Conservation (phyloP, 2,888 invertebrate species). For the Amblyteles armatorius region DNA sequence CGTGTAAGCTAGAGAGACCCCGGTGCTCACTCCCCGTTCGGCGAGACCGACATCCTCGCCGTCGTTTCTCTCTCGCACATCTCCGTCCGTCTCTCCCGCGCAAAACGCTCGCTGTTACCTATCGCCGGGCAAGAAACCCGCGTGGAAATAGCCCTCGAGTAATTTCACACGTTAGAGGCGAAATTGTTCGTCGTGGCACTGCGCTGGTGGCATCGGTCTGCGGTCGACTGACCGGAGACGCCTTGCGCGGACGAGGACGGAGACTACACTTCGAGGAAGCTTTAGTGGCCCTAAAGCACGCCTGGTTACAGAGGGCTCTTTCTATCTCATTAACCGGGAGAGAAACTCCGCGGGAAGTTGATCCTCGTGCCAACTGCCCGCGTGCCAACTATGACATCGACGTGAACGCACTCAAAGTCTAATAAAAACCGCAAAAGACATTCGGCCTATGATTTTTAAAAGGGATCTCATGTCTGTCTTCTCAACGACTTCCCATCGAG, state of each 20-base stretch:
- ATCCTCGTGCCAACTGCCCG: conserved; percentile 17
- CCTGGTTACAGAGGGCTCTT: conserved; percentile 57
- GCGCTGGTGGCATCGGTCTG: conserved; percentile 51
- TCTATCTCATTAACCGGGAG: conserved; percentile 62
- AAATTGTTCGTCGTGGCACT: conserved; percentile 70
- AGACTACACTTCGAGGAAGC: conserved; percentile 57
- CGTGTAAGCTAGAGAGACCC: conserved; percentile 33
- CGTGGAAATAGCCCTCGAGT: conserved; percentile 77
- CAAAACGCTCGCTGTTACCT: conserved; percentile 40
- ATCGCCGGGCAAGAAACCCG: conserved; percentile 68
- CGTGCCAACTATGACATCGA: conserved; percentile 16
- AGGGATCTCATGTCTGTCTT: not conserved
- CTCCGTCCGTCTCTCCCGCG: conserved; percentile 29
- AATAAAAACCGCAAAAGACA: not conserved
- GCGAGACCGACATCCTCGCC: conserved; percentile 32
- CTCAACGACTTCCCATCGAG: not conserved
- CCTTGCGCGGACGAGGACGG: conserved; percentile 36
- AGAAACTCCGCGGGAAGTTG: conserved; percentile 38
- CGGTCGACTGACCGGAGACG: conserved; percentile 56
- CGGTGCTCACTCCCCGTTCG: conserved; percentile 17
- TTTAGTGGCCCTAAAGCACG: conserved; percentile 66
- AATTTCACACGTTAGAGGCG: conserved; percentile 78
- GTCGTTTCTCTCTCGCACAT: conserved; percentile 2
- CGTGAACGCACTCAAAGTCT: not conserved
- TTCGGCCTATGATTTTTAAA: not conserved